These are phyloP conservation scores for Spheniscus humboldti DNA, from an alignment of 2,797 vertebrate genomes.

Conservation along the genomic window DNA sequence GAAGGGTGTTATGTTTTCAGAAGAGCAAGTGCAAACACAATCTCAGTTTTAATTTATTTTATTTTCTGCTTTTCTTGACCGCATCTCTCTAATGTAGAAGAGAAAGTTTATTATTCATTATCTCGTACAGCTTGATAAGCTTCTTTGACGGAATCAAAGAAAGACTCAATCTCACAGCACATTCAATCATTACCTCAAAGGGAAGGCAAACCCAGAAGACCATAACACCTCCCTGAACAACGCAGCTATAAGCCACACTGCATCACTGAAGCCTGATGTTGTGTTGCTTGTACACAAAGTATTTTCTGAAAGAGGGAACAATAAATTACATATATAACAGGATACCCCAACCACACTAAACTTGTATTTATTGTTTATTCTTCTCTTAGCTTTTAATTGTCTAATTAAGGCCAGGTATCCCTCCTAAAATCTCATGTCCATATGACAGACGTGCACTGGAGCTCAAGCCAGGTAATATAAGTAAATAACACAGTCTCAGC, in stretches of 20 bases:
- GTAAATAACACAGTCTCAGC: not conserved
- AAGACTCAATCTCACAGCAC: not conserved
- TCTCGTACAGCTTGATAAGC: slow-evolving; percentile 7
- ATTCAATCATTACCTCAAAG: not conserved
- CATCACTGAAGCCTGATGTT: not conserved
- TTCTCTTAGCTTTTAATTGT: not conserved
- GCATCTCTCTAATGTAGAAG: not conserved
- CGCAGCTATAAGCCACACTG: not conserved
- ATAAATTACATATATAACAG: not conserved
- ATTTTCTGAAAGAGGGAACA: not conserved
- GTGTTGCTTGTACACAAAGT: not conserved
- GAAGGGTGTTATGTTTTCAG: not conserved
- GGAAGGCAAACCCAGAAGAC: not conserved
- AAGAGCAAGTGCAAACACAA: not conserved
- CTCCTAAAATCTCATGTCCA: not conserved
- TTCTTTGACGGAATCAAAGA: not conserved
- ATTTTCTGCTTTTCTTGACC: slow-evolving; percentile 25
- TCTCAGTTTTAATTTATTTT: slow-evolving; percentile 21
- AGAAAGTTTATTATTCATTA: slow-evolving; percentile 41
- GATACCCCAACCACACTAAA: not conserved
- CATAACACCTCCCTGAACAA: not conserved
- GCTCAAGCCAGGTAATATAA: not conserved
- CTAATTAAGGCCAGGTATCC: not conserved
- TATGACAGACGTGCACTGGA: not conserved
- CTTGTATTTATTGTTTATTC: not conserved